These are phyloP conservation scores for Montipora sp. DNA, from an alignment of 64 coral and sea anemone species.

Conservation along the genomic window DNA sequence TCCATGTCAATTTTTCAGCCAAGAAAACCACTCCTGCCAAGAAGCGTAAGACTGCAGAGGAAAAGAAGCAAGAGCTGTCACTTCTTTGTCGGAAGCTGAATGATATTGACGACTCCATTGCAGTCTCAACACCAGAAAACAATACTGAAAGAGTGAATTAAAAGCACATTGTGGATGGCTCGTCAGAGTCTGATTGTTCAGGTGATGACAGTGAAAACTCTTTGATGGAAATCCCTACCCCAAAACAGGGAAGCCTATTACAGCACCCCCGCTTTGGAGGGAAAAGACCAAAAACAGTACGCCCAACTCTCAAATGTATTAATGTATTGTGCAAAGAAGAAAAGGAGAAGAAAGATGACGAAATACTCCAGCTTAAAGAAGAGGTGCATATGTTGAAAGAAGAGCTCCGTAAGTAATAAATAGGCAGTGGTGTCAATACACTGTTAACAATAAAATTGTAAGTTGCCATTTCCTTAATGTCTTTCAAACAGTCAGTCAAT, in stretches of 20 bases:
- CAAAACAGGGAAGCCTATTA: slow-evolving; percentile 11
- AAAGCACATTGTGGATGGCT: neutral
- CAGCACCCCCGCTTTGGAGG: slow-evolving; percentile 42
- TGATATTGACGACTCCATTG: slow-evolving; percentile 9
- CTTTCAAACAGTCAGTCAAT: neutral
- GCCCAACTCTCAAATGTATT: slow-evolving; percentile 15
- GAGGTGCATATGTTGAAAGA: slow-evolving; percentile 32
- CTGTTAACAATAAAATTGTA: slow-evolving; percentile 2
- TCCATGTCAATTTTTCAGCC: neutral
- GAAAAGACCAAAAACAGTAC: slow-evolving; percentile 29
- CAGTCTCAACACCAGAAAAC: slow-evolving; percentile 2
- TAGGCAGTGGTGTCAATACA: neutral
- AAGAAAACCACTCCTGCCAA: neutral
- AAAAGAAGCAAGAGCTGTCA: slow-evolving; percentile 10
- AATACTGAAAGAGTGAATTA: slow-evolving; percentile 4
- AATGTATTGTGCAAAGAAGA: slow-evolving; percentile 50
- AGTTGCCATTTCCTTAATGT: slow-evolving; percentile 1
- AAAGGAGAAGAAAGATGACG: slow-evolving; percentile 20
- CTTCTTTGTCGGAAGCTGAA: slow-evolving; percentile 12
- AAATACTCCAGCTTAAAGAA: slow-evolving; percentile 39
- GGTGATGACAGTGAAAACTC: slow-evolving; percentile 13
- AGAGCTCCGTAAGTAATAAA: slow-evolving; percentile 32
- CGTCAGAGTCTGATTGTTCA: slow-evolving; percentile 14
- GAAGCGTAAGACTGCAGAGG: neutral
- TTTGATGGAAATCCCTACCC: neutral